Conservation (phyloP, 2,888 invertebrate species). For the Flexamia atlantica region DNA sequence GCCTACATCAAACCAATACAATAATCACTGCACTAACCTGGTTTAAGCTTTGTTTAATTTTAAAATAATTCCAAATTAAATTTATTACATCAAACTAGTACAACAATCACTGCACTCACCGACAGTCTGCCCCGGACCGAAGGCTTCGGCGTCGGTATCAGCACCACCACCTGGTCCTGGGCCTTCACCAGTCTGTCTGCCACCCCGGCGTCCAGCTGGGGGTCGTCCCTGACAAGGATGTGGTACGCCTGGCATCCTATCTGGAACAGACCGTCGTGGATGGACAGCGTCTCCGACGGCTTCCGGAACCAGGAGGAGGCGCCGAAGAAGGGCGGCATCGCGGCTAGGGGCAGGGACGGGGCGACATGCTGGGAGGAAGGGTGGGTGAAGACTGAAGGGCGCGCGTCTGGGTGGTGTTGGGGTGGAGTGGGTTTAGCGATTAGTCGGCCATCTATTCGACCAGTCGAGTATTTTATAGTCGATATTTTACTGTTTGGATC, state of each 20-base stretch:
- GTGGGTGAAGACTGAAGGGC: neutral
- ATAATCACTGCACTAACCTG: too few relatives aligned
- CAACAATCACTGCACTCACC: too few relatives aligned
- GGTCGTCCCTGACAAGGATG: constrained; percentile 80
- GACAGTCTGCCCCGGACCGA: constrained; percentile 53
- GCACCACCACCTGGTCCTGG: constrained; percentile 54
- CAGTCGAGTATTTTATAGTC: too few relatives aligned
- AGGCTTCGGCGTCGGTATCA: constrained; percentile 58
- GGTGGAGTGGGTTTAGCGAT: too few relatives aligned
- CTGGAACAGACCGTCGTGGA: constrained; percentile 87
- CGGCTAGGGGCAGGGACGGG: neutral
- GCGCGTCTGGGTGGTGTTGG: neutral
- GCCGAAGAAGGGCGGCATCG: constrained; percentile 54
- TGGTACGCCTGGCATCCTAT: constrained; percentile 89
- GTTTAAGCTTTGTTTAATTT: too few relatives aligned
- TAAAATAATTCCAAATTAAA: too few relatives aligned
- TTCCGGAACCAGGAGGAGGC: constrained; percentile 25
- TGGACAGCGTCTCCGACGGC: constrained; percentile 33
- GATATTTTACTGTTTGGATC: neutral
- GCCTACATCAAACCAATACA: too few relatives aligned
- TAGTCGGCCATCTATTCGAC: too few relatives aligned
- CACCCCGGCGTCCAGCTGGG: neutral
- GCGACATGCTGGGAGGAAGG: neutral
- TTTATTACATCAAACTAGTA: too few relatives aligned
- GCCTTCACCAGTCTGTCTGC: constrained; percentile 19